Base-by-base conservation (phyloP, 2,888 invertebrate genomes). In the Merodon equestris region DNA sequence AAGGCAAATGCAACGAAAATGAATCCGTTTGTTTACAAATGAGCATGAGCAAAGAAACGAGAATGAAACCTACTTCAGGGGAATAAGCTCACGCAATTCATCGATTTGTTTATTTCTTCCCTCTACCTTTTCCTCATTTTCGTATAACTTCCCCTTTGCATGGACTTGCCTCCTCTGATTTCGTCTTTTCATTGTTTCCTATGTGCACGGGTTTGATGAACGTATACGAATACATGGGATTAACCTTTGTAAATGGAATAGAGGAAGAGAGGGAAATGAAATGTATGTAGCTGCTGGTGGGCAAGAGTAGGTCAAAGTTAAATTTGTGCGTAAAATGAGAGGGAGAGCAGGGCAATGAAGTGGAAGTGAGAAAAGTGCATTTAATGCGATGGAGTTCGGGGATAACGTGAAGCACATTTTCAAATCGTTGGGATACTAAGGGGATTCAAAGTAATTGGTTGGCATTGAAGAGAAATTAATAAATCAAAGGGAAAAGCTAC, bases 21-120 rank as follows among this genome's bases (percentile, higher is more conserved):
- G 71, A 72, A 57, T 51, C n/a, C 17, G 9, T 61, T 72, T 72
- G 71, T 72, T 72, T 72, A 72, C 71, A 72, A 72, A 64, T 72
- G 64, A 72, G 71, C 71, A 71, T 71, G 71, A 57, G 64, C 64
- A 72, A 45, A 51, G 63, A 57, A 72, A 38, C 1, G 40, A 48
- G 19, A 57, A 63, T 54, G 42, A 42, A 34, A 18, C 9, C 9
- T 0, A 10, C n/a, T 18, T 15, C 3, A 48, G 63, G 63, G 56
- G 61, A 45, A 50, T 9, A 12, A 27, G 14, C 44, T 54, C 56
- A 50, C 14, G 0, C 53, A 68, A 14, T 60, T 60, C 36, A 61
- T 56, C 1, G 12, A 36, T 51, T 27, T 18, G 15, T 84, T 84
- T 86, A 84, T 76, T 40, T 27, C 27, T 27, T 27, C 27, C 27